Evolutionary conservation across 2,888 invertebrate species (phyloP).

Genomic region (Lissonota sp.): DNA sequence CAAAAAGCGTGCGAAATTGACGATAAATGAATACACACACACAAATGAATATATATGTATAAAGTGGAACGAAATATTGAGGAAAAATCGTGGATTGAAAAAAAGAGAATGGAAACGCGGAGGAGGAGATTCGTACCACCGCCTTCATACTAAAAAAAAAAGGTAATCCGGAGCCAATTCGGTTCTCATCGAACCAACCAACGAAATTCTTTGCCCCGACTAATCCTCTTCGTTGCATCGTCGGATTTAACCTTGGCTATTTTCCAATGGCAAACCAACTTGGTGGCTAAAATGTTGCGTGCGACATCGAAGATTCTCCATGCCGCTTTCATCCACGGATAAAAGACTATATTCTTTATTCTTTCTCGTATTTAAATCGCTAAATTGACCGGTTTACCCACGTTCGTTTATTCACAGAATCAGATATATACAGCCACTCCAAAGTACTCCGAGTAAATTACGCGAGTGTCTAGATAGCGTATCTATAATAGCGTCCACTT

Average conservation of each 20-base stretch:
- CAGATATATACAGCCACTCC: too few relatives aligned
- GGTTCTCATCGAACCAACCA: conserved; percentile 48
- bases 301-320: conserved; percentile 70
- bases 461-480: too few relatives aligned
- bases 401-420: conserved; percentile 7
- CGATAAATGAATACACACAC: conserved; percentile 27
- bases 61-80: conserved; percentile 23
- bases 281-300: conserved; percentile 72
- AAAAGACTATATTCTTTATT: conserved; percentile 42
- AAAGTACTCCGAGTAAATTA: too few relatives aligned
- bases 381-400: conserved; percentile 74
- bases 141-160: conserved; percentile 26
- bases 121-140: conserved; percentile 54
- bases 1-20: conserved; percentile 16
- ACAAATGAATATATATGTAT: neutral
- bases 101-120: conserved; percentile 34
- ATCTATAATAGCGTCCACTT: neutral
- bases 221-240: conserved; percentile 61
- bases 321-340: conserved; percentile 32
- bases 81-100: conserved; percentile 33
- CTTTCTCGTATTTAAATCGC: conserved; percentile 68
- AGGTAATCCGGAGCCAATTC: conserved; percentile 39
- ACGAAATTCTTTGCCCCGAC: conserved; percentile 60
- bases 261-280: conserved; percentile 47
- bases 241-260: conserved; percentile 1